These are phyloP conservation scores for Dendrolimus houi DNA, from an alignment of 2,888 invertebrate genomes.

Conservation along the genomic window DNA sequence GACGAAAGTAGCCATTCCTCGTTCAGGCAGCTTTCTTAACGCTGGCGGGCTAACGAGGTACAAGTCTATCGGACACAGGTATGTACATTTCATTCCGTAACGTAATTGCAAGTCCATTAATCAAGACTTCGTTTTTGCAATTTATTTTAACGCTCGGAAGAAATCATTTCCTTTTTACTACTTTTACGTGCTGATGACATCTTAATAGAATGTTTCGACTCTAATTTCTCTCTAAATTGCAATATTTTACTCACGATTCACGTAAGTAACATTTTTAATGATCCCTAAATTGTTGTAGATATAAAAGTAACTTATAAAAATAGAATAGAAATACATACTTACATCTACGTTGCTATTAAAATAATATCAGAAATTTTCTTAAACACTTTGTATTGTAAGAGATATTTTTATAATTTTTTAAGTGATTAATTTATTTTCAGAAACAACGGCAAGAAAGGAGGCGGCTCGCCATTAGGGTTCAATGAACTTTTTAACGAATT, in stretches of 20 bases:
- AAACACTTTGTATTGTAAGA: too few species aligned
- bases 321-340: too few species aligned
- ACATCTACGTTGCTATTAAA: too few species aligned
- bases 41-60: slow-evolving; percentile 86
- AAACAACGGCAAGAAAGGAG: slow-evolving; percentile 79
- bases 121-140: slow-evolving; percentile 26
- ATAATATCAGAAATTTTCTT: too few species aligned
- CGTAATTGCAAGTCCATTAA: slow-evolving; percentile 23
- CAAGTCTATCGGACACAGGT: slow-evolving; percentile 83
- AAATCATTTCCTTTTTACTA: slow-evolving; percentile 40
- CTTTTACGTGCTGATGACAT: slow-evolving; percentile 25
- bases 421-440: slow-evolving; percentile 45
- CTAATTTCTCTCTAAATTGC: neutral
- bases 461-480: slow-evolving; percentile 89
- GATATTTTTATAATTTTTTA: neutral
- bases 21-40: slow-evolving; percentile 90
- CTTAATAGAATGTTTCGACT: slow-evolving; percentile 31
- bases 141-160: slow-evolving; percentile 31
- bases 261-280: too few species aligned
- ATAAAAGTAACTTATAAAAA: too few species aligned
- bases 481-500: slow-evolving; percentile 92
- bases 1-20: slow-evolving; percentile 90
- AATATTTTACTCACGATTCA: too few species aligned
- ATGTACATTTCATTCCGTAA: slow-evolving; percentile 36
- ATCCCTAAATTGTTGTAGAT: too few species aligned